Evolutionary conservation across 1,140 invertebrate species (phyloP).

Genomic region (Temnothorax longispinosus): DNA sequence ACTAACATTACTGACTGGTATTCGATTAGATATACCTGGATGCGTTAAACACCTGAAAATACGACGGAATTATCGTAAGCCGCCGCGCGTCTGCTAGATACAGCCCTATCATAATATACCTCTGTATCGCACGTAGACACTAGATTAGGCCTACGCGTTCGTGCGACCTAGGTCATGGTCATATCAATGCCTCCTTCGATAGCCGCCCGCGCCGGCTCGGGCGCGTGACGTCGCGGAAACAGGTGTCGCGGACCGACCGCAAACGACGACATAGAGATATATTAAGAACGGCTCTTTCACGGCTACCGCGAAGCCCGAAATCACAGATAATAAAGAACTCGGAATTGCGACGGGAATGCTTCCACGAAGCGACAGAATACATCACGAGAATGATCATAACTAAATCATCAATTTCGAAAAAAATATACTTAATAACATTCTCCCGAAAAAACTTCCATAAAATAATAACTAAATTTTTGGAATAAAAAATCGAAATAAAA

Average conservation of each 20-base stretch:
- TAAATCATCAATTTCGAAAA: background rate
- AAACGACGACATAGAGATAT: background rate
- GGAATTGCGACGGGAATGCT: background rate
- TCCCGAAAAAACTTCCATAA: background rate
- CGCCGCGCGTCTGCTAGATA: constrained; percentile 73
- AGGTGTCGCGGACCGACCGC: constrained; percentile 18
- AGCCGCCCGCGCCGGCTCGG: constrained; percentile 1
- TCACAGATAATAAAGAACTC: constrained; percentile 37
- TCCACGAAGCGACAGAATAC: constrained; percentile 4
- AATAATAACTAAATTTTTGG: background rate
- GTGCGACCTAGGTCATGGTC: constrained; percentile 80
- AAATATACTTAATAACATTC: background rate
- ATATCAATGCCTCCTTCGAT: constrained; percentile 70
- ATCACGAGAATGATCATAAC: background rate
- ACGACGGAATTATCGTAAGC: constrained; percentile 77
- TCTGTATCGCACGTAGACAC: constrained; percentile 81
- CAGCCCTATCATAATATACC: constrained; percentile 73
- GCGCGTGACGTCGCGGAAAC: constrained; percentile 51
- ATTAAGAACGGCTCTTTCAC: background rate
- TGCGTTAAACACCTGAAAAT: constrained; percentile 67
- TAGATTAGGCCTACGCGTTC: constrained; percentile 79
- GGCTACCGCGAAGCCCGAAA: constrained; percentile 7
- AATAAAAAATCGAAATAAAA: background rate
- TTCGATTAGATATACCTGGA: constrained; percentile 80
- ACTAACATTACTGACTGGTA: constrained; percentile 32